A percentile compares a stretch with the other conserved stretches of the same genome.
Conservation (phyloP, 1,140 invertebrate genomes). For the Drosophila arawakana region DNA sequence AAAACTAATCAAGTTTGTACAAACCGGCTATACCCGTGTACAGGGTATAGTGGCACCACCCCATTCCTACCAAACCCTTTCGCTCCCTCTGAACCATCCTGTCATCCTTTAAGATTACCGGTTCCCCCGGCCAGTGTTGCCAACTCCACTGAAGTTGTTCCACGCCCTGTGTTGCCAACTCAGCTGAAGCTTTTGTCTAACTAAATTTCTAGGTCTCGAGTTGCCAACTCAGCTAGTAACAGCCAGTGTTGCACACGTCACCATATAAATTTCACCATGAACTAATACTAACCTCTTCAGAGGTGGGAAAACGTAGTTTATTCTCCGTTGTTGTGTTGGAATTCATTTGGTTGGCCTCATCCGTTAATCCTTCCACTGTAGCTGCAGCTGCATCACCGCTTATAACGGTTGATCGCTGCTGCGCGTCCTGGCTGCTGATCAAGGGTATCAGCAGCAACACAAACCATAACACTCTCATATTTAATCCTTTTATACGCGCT, state of each 20-base stretch:
- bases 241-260: not conserved
- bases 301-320: constrained; percentile 30
- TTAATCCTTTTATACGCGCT: constrained; percentile 6
- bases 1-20: no score
- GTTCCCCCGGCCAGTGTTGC: no score
- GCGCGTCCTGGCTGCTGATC: constrained; percentile 36
- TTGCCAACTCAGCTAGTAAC: no score
- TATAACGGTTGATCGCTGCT: constrained; percentile 9
- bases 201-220: no score
- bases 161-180: no score
- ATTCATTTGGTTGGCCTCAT: not conserved
- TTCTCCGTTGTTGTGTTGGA: not conserved
- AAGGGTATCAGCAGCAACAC: constrained; percentile 53
- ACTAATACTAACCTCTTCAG: constrained; percentile 41
- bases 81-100: no score
- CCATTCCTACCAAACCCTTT: no score
- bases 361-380: not conserved
- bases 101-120: no score
- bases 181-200: no score
- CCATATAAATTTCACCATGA: not conserved
- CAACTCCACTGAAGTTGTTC: no score
- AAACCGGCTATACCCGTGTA: no score
- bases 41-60: no score
- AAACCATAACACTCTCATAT: constrained; percentile 56
- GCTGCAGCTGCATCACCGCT: constrained; percentile 13